A percentile compares a stretch with the other conserved stretches of the same genome.
phyloP scores from a whole-genome alignment of 2,888 invertebrate species.

The Hyles lineata region DNA sequence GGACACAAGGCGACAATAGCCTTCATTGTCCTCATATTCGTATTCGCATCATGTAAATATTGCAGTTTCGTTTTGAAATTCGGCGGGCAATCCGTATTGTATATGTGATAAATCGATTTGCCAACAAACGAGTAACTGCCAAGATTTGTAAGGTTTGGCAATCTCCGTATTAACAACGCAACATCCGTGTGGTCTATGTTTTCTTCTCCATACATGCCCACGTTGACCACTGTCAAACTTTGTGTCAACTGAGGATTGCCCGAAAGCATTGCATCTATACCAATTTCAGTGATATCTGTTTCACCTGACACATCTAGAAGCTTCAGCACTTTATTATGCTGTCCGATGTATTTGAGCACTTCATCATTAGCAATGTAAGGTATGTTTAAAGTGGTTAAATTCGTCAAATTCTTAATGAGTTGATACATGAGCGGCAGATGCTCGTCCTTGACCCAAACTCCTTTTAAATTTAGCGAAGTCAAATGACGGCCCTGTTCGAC shows the following conservation, averaged over 20 bases:
- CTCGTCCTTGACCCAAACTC: conserved; percentile 90
- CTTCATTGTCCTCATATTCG: conserved; percentile 84
- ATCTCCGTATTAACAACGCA: conserved; percentile 85
- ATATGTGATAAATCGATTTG: conserved; percentile 84
- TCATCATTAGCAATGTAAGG: conserved; percentile 89
- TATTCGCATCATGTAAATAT: conserved; percentile 87
- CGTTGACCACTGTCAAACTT: conserved; percentile 86
- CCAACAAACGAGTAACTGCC: conserved; percentile 89
- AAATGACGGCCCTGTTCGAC: conserved; percentile 86
- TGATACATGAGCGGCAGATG: conserved; percentile 86
- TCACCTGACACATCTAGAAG: conserved; percentile 89
- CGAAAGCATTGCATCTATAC: conserved; percentile 84
- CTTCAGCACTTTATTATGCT: conserved; percentile 83
- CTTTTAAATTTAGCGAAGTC: conserved; percentile 88
- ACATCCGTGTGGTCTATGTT: conserved; percentile 88
- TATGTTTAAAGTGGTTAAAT: conserved; percentile 86
- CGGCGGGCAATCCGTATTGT: conserved; percentile 80
- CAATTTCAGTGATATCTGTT: conserved; percentile 87
- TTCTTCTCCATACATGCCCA: conserved; percentile 89
- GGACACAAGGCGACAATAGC: conserved; percentile 87
- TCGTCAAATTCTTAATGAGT: conserved; percentile 84
- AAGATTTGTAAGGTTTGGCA: conserved; percentile 87
- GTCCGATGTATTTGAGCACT: conserved; percentile 85
- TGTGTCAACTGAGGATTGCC: conserved; percentile 82
- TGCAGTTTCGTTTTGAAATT: conserved; percentile 86